Evolutionary conservation across 2,797 vertebrate species (phyloP), one percentile per base, ranked within the genome.

Genomic region (Harpagifer antarcticus): DNA sequence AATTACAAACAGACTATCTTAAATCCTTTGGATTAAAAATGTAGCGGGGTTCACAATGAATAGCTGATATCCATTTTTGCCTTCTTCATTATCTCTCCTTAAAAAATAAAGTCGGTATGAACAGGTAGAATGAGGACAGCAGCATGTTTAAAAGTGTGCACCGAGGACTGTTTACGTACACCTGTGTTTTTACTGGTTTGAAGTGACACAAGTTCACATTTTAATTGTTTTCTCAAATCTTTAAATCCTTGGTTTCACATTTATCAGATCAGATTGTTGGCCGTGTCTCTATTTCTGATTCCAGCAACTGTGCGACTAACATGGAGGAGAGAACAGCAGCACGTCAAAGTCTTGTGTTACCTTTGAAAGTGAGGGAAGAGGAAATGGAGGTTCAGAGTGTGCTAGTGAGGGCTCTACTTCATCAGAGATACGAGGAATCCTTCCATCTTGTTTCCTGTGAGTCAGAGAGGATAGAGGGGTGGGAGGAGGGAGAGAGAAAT

Each of bases 371-470:
- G 72, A 84, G 31, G 88, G 91, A 85, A 81, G 70, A 78, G 91
- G 72, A 76, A 83, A 82, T 10, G 75, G 79, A 59, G 86, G 81
- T 42, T 69, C 78, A 63, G 40, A 84, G 61, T 73, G 90, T 73
- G 71, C 77, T 13, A 58, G 79, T 0, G 88, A 83, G 48, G 88
- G 79, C 67, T 96, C 95, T 96, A 96, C 76, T 85, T 93, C 85
- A 74, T 94, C 94, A 85, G 92, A 91, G 69, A 94, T 86, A 67
- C 65, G 76, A 68, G 88, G 89, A 82, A 83, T 93, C 86, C 90
- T 90, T 86, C 95, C 96, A 96, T 97, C 93, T 89, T 94, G 93
- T 90, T 95, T 96, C 95, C 96, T 97, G 90, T 84, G 79, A 89
- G 77, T 90, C 82, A 89, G 60, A 81, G 47, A 78, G 63, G 57